phyloP scores from a whole-genome alignment of 1,140 invertebrate species.

The Coptotermes formosanus region DNA sequence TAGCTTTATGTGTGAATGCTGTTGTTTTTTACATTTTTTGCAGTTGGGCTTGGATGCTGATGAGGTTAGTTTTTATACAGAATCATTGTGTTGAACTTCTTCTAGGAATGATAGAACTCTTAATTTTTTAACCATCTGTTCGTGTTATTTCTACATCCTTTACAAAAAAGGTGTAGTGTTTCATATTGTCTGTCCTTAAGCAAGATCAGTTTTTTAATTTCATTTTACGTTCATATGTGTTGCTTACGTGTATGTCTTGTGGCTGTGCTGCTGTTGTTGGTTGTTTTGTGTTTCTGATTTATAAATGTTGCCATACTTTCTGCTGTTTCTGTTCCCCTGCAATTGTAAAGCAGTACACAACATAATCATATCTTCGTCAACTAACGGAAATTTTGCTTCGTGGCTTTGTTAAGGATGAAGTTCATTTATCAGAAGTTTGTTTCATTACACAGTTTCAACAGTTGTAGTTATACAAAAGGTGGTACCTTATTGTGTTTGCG shows the following conservation, averaged over 20 bases:
- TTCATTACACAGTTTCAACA: too few relatives aligned
- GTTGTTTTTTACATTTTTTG: slow-evolving; percentile 39
- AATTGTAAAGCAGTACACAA: too few relatives aligned
- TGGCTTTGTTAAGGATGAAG: too few relatives aligned
- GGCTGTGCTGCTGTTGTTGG: neutral
- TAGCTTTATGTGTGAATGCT: slow-evolving; percentile 5
- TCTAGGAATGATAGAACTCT: slow-evolving; percentile 21
- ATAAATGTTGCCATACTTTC: too few relatives aligned
- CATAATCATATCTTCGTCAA: too few relatives aligned
- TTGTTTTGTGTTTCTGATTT: neutral
- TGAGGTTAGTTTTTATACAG: slow-evolving; percentile 69
- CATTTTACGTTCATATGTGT: neutral
- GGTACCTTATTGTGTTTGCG: too few relatives aligned
- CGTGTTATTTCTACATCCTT: neutral
- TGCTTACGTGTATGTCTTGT: neutral
- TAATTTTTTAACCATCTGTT: neutral
- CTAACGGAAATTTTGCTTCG: too few relatives aligned
- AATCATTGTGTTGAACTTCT: neutral
- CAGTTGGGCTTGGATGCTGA: slow-evolving; percentile 85
- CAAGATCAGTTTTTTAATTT: neutral
- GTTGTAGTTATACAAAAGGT: too few relatives aligned
- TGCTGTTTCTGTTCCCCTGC: too few relatives aligned
- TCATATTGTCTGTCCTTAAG: neutral
- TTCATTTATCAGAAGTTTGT: too few relatives aligned
- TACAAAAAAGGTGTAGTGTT: neutral